Evolutionary conservation across 2,113 vertebrate genomes (phyloP).

Genomic region (Nesoenas mayeri): DNA sequence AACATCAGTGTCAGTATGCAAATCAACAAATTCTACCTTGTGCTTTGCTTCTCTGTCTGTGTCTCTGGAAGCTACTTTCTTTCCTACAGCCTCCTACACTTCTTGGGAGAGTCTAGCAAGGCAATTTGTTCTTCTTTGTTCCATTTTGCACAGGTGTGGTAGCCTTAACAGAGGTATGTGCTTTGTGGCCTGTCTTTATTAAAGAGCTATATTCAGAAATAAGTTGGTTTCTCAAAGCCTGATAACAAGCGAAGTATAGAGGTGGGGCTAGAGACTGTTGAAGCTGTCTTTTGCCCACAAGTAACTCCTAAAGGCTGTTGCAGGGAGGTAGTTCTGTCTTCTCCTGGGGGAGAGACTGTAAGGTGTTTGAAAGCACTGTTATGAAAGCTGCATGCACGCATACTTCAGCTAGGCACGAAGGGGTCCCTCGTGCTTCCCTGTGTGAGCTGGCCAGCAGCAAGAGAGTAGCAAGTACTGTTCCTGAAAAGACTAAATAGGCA

Average conservation of each 20-base stretch:
- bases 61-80: background rate
- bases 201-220: background rate
- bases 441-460: background rate
- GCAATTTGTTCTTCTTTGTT: background rate
- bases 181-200: background rate
- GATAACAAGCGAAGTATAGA: rapidly evolving
- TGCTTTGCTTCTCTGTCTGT: background rate
- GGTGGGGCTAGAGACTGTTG: background rate
- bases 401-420: background rate
- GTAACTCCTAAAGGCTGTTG: background rate
- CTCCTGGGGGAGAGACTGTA: background rate
- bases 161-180: background rate
- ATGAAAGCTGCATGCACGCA: background rate
- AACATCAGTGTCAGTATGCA: background rate
- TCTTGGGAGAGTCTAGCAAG: background rate
- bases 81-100: background rate
- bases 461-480: background rate
- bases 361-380: background rate
- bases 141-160: background rate
- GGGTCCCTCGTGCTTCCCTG: background rate
- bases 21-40: background rate
- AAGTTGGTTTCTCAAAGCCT: background rate
- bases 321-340: background rate
- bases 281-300: background rate
- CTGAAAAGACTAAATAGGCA: background rate